phyloP scores from a whole-genome alignment of 2,888 invertebrate genomes.

The Lepidocyrtoides sp. region DNA sequence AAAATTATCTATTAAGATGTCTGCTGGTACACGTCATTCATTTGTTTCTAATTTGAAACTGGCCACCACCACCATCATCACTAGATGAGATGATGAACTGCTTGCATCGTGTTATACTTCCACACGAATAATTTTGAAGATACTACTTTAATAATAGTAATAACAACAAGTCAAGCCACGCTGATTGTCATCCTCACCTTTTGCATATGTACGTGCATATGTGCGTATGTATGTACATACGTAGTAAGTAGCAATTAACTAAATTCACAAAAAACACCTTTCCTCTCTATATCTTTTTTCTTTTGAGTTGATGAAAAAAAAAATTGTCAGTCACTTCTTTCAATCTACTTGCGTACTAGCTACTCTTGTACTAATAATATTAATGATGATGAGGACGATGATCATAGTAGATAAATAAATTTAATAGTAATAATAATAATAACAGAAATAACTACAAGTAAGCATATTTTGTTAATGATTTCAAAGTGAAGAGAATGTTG shows the following conservation, averaged over 20 bases:
- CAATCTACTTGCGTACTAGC: neutral
- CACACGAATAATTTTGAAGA: neutral
- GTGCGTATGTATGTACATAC: neutral
- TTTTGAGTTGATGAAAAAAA: neutral
- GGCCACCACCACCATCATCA: neutral
- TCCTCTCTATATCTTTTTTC: neutral
- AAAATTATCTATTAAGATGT: constrained; percentile 29
- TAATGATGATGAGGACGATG: constrained; percentile 40
- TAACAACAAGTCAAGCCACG: neutral
- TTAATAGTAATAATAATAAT: neutral
- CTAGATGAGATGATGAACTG: neutral
- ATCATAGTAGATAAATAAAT: neutral
- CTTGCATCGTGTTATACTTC: neutral
- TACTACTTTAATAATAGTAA: neutral
- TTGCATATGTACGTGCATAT: constrained; percentile 3
- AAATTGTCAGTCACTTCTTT: constrained; percentile 11
- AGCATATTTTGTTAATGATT: no score
- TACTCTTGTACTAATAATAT: constrained; percentile 18
- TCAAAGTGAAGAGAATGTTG: constrained; percentile 42
- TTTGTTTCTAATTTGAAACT: constrained; percentile 53
- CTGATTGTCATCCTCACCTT: constrained; percentile 60
- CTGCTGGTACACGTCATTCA: constrained; percentile 14
- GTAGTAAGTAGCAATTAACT: constrained; percentile 41
- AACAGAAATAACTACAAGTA: neutral
- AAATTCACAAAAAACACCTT: constrained; percentile 35